A percentile compares a stretch with the other conserved stretches of the same genome.
phyloP scores from a whole-genome alignment of 1,140 invertebrate genomes.

The Heliconius melpomene region DNA sequence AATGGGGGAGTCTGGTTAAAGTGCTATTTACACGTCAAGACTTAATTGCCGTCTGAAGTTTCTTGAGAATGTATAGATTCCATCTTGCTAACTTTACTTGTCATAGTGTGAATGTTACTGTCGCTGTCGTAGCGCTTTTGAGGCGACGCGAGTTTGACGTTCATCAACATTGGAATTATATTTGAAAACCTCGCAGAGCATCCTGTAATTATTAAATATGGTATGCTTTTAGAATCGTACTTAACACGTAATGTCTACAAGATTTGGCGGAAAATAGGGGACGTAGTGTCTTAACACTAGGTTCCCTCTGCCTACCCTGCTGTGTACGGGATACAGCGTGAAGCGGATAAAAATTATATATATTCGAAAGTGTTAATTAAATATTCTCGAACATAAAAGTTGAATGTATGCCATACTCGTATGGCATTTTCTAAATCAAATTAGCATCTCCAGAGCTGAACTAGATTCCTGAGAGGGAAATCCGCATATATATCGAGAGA shows the following conservation, averaged over 20 bases:
- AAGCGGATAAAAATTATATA: not conserved
- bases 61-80: slow-evolving; percentile 20
- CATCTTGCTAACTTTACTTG: slow-evolving; percentile 2
- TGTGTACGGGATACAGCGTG: not conserved
- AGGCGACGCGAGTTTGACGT: not conserved
- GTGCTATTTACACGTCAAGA: slow-evolving; percentile 43
- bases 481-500: slow-evolving; percentile 7
- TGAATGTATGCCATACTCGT: not conserved
- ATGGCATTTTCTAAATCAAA: not conserved
- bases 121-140: not conserved
- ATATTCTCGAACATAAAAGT: not conserved
- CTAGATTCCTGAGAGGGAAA: slow-evolving; percentile 6
- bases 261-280: too few species aligned
- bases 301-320: not conserved
- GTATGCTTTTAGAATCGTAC: too few species aligned
- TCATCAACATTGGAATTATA: not conserved
- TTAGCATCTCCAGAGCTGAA: not conserved
- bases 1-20: slow-evolving; percentile 50
- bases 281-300: too few species aligned
- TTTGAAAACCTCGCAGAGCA: not conserved
- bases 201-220: not conserved
- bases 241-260: not conserved
- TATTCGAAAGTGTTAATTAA: not conserved
- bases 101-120: slow-evolving; percentile 9
- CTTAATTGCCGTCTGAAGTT: slow-evolving; percentile 31